Evolutionary conservation across 2,797 vertebrate species (phyloP), one percentile per base, ranked within the genome.

Genomic region (Xiphophorus birchmanni): DNA sequence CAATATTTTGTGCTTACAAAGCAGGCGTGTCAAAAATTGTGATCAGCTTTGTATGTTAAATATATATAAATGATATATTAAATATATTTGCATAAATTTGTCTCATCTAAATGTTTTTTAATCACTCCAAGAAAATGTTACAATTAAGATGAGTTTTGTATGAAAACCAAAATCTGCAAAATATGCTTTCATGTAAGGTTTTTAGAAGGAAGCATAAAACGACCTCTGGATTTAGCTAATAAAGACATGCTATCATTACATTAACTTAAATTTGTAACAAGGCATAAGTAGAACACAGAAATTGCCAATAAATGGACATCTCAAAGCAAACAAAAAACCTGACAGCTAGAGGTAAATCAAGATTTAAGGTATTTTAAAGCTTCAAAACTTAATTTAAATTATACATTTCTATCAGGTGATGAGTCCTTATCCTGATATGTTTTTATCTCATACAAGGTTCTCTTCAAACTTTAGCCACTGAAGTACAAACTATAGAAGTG

Each of bases 1-100:
- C 87, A 80, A 90, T 83, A 47, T 23, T 52, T 15, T 52, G 15
- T 15, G 26, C 10, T 54, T 72, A 44, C 72, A 73, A 21, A 52
- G 15, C 23, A 71, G 9, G 37, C 2, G 29, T 10, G 63, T 42
- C 32, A 21, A 45, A 44, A n/a, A 58, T 60, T 44, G 40, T 58
- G 29, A 45, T 47, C 32, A 40, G 29, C 32, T 47, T 17, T 85
- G 79, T 87, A 83, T 56, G 50, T 72, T 44, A 72, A 45, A n/a
- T 69, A 69, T 69, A 69, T 69, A 69, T 69, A 69, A 42, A 69
- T 42, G 67, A 44, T 44, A 67, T 67, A 69, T 69, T 26, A 69
- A 69, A 69, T 72, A 72, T 72, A 72, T 72, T 72, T 72, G 26
- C 69, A 72, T 72, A 72, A 44, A 29, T n/a, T 17, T 45, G 42